Conservation (phyloP, 2,888 invertebrate species). For the Drosophila villosipedis region DNA sequence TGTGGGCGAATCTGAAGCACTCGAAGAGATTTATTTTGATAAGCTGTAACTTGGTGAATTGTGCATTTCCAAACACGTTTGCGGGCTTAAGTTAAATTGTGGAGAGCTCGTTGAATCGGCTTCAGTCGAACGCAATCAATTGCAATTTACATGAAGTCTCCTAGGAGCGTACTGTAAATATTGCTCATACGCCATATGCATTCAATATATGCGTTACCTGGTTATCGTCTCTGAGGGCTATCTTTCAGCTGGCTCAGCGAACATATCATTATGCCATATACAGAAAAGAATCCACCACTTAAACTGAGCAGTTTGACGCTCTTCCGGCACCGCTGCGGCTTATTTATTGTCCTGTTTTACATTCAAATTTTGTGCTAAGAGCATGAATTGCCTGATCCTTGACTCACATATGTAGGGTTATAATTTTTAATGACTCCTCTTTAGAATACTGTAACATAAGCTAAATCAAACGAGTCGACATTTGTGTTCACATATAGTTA, state of each 20-base stretch:
- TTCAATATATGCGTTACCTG: conserved; percentile 9
- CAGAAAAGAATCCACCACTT: conserved; percentile 11
- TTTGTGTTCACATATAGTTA: no score
- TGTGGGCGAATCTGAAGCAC: conserved; percentile 7
- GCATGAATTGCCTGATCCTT: neutral
- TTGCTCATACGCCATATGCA: conserved; percentile 37
- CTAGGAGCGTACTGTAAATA: neutral
- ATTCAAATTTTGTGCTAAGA: neutral
- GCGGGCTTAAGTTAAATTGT: neutral
- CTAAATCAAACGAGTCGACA: neutral
- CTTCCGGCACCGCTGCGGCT: conserved; percentile 42
- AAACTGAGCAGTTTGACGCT: neutral
- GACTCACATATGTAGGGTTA: neutral
- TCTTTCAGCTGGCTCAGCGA: neutral
- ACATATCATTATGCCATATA: conserved; percentile 16
- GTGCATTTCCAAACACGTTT: conserved; percentile 5
- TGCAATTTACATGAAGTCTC: no score
- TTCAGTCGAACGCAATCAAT: neutral
- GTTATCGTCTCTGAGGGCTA: neutral
- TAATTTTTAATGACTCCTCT: neutral
- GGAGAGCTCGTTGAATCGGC: neutral
- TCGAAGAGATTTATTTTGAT: conserved; percentile 26
- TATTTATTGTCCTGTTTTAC: neutral
- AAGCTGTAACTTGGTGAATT: neutral
- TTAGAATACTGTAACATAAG: neutral